Base-by-base conservation (phyloP, 2,888 invertebrate species). In the Platycheirus rosarum region DNA sequence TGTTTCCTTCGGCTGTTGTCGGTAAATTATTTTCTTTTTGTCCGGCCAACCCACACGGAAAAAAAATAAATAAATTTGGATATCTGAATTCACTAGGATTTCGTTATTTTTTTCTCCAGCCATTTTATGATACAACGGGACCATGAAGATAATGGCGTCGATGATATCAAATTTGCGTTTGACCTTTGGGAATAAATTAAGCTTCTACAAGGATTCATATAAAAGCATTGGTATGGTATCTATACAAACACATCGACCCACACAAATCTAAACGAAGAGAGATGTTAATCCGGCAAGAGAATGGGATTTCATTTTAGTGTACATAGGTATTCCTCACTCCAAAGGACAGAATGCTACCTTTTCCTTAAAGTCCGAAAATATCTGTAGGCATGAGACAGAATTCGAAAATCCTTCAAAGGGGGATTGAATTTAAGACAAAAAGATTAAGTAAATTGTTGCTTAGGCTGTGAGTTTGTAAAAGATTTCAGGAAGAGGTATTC, bases 111-210 rank as follows among this genome's bases (percentile, higher is more conserved):
- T 42, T 20, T n/a, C 29, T 20, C n/a, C 18, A 37, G 13, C 23
- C 40, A 8, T 66, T 75, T 70, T 65, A 75, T 65, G 63, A 66
- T 51, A 65, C 60, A 44, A 29, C 44, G n/a, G 18, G 60, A 48
- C 53, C 60, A 76, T 76, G 80, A 80, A 71, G 76, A 70, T 70
- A 76, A 80, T 76, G 80, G 66, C 68, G 60, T 55, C 68, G 62
- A 79, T 68, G 78, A 55, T 63, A 70, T 80, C 70, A 75, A 66
- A 66, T 80, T 76, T 80, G 65, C 65, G 65, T 70, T 66, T 76
- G 75, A 80, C 80, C 80, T 76, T 80, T 80, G 80, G 76, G 80
- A 80, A 76, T 76, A 71, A 80, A 80, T 80, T 80, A 80, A 80
- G 80, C 75, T 71, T 66, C 57, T 44, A 65, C 66, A 35, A 57